Conservation (phyloP, 2,113 vertebrate genomes). For the Lampris incognitus region DNA sequence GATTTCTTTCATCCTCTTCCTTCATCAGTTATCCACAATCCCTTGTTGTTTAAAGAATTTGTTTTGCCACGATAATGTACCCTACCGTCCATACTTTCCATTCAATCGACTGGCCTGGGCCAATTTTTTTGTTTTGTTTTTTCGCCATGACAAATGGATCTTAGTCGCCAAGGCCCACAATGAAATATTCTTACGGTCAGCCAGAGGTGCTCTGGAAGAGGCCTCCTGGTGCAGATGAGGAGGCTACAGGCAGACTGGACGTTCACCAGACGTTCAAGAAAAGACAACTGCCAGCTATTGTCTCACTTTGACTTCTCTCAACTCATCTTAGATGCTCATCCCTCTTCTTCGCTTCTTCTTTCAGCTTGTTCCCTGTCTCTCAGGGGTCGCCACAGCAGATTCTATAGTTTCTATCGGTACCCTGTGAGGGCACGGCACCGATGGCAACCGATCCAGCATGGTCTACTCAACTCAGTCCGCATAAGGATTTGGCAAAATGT, state of each 20-base stretch:
- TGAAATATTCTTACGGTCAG: conserved; percentile 3
- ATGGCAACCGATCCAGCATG: too few relatives aligned
- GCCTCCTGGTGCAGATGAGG: conserved; percentile 15
- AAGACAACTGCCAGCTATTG: neutral
- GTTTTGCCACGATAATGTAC: too few relatives aligned
- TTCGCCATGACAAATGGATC: neutral
- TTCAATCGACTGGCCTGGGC: neutral
- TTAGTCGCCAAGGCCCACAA: neutral
- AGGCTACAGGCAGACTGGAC: conserved; percentile 32
- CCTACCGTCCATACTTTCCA: neutral
- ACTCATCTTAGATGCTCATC: too few relatives aligned
- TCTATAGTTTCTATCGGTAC: too few relatives aligned
- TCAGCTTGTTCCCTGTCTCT: too few relatives aligned
- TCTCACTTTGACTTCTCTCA: neutral
- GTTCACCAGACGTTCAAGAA: conserved; percentile 25
- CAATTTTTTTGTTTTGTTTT: conserved; percentile 2
- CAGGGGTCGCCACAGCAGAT: too few relatives aligned
- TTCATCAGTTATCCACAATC: neutral
- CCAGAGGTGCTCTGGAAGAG: conserved; percentile 19
- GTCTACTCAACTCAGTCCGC: too few relatives aligned
- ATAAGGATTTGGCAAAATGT: too few relatives aligned
- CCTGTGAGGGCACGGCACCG: too few relatives aligned
- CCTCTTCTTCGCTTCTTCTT: too few relatives aligned
- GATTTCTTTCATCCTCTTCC: conserved; percentile 10
- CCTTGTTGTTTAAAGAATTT: neutral